Evolutionary conservation across 2,797 vertebrate species (phyloP).

Genomic region (Poecilia velifera): DNA sequence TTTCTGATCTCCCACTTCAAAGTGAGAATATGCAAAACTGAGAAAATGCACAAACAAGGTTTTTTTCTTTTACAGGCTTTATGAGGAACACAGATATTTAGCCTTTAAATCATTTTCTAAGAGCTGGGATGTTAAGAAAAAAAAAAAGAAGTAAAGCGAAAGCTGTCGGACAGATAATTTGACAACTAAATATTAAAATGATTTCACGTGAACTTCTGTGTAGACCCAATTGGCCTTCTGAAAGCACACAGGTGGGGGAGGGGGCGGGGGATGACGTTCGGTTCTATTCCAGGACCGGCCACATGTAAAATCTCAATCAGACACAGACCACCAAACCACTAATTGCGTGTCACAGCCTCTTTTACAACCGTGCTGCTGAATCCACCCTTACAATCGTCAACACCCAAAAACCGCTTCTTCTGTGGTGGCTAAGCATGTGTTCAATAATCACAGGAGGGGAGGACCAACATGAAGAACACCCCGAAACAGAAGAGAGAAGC

Average conservation of each 20-base stretch:
- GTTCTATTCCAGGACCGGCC: constrained; percentile 64
- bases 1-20: constrained; percentile 65
- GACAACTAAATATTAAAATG: background rate
- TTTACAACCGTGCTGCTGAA: constrained; percentile 57
- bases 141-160: constrained; percentile 3
- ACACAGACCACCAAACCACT: constrained; percentile 61
- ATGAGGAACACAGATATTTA: background rate
- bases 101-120: background rate
- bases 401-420: constrained; percentile 61
- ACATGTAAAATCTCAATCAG: constrained; percentile 68
- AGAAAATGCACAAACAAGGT: constrained; percentile 51
- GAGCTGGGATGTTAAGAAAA: constrained; percentile 5
- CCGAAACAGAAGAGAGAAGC: constrained; percentile 48
- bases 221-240: constrained; percentile 4
- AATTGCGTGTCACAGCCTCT: constrained; percentile 57
- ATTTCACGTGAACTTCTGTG: constrained; percentile 13
- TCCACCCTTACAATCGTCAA: constrained; percentile 50
- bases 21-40: constrained; percentile 66
- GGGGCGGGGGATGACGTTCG: constrained; percentile 12
- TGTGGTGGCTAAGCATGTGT: constrained; percentile 59
- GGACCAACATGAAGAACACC: constrained; percentile 45
- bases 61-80: constrained; percentile 26
- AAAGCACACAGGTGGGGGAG: background rate
- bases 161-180: background rate
- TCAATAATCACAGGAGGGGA: constrained; percentile 62